phyloP scores from a whole-genome alignment of 2,113 vertebrate species.

The Anarrhichthys ocellatus region DNA sequence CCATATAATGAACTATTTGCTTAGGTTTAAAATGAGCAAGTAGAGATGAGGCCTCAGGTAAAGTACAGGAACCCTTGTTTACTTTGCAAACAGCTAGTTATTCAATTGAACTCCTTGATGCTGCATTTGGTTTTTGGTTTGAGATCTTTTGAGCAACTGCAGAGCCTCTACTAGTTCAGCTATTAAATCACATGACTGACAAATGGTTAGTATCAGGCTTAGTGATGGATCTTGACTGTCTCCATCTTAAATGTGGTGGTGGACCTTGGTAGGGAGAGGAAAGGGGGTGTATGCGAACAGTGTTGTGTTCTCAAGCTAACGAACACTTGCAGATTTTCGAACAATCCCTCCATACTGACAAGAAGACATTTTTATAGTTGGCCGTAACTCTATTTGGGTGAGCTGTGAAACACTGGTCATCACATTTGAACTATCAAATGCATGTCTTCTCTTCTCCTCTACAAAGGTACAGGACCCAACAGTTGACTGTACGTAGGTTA shows the following conservation, averaged over 20 bases:
- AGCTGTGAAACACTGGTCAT: background rate
- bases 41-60: background rate
- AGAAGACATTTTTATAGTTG: background rate
- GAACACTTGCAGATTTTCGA: background rate
- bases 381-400: no score
- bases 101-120: background rate
- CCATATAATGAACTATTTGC: constrained; percentile 9
- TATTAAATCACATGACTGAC: background rate
- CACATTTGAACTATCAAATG: background rate
- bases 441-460: background rate
- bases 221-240: background rate
- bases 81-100: background rate
- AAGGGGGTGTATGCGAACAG: background rate
- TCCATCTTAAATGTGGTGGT: background rate
- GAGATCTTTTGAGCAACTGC: background rate
- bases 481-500: background rate
- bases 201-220: constrained; percentile 4
- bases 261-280: background rate
- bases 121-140: background rate
- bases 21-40: background rate
- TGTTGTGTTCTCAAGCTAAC: background rate
- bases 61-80: background rate
- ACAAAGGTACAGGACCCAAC: background rate
- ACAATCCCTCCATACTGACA: background rate
- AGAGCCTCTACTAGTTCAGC: background rate